A percentile compares a stretch with the other conserved stretches of the same genome.
Evolutionary conservation across 2,113 vertebrate genomes (phyloP).

Genomic region (Brevimyrus niger): DNA sequence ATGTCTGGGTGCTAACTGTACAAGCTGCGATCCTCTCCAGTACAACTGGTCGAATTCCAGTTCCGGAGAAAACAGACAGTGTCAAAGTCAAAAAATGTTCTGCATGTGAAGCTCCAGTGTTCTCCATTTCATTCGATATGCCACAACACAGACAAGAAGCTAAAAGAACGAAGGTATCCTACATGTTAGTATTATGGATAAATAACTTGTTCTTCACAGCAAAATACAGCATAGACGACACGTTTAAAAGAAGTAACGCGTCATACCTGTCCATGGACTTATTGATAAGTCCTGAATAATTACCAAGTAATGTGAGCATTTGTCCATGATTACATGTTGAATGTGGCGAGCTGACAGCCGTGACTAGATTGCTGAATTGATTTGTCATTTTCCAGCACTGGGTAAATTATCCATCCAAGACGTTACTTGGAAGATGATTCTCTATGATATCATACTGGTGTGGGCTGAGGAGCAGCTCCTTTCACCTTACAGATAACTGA

Average conservation of each 20-base stretch:
- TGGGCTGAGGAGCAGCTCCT: background rate
- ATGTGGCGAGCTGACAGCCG: background rate
- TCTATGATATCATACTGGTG: conserved; percentile 19
- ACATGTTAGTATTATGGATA: background rate
- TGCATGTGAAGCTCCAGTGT: background rate
- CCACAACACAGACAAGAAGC: background rate
- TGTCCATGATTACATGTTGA: background rate
- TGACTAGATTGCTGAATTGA: background rate
- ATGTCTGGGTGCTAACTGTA: background rate
- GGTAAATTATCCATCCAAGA: conserved; percentile 71
- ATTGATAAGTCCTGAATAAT: background rate
- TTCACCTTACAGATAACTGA: conserved; percentile 71
- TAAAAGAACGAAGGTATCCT: background rate
- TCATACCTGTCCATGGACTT: background rate
- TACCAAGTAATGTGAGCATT: background rate
- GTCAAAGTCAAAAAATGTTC: background rate
- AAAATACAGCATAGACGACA: background rate
- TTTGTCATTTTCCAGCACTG: conserved; percentile 58
- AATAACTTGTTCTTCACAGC: background rate
- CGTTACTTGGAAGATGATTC: conserved; percentile 18
- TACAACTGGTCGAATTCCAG: background rate
- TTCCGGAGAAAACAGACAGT: background rate
- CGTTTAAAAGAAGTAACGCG: background rate
- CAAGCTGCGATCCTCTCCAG: background rate
- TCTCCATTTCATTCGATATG: background rate